Evolutionary conservation across 2,888 invertebrate species (phyloP).

Genomic region (Phyllotreta cruciferae): DNA sequence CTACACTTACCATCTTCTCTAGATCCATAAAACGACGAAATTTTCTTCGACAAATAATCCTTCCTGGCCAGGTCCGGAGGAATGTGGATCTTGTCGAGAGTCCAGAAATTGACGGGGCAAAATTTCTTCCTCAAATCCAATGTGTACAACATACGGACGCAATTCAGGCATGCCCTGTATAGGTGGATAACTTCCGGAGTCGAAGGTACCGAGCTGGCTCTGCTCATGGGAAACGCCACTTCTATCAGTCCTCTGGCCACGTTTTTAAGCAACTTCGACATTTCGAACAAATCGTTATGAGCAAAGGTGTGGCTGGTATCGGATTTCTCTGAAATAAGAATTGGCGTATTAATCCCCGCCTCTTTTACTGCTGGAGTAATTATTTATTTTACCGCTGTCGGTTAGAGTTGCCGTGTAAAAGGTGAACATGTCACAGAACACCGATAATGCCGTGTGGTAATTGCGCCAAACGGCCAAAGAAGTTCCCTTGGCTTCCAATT

Average conservation of each 20-base stretch:
- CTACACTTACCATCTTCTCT: constrained; percentile 45
- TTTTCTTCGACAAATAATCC: constrained; percentile 56
- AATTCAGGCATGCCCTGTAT: constrained; percentile 55
- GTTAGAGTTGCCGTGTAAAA: constrained; percentile 60
- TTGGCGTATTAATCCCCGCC: neutral
- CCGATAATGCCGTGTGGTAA: constrained; percentile 55
- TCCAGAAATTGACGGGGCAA: constrained; percentile 63
- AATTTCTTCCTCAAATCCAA: constrained; percentile 85
- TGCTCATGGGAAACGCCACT: constrained; percentile 60
- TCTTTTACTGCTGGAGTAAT: neutral
- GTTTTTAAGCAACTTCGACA: constrained; percentile 57
- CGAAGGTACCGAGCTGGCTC: constrained; percentile 52
- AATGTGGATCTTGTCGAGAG: constrained; percentile 57
- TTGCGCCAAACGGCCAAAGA: constrained; percentile 54
- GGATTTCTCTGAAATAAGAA: constrained; percentile 54
- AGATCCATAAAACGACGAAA: constrained; percentile 55
- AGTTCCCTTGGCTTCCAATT: constrained; percentile 50
- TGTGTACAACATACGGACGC: constrained; percentile 70
- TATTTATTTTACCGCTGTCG: constrained; percentile 52
- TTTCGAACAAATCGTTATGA: constrained; percentile 52
- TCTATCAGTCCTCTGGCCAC: constrained; percentile 57
- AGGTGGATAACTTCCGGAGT: constrained; percentile 57
- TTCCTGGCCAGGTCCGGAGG: constrained; percentile 56
- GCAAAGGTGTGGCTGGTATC: constrained; percentile 59
- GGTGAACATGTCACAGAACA: constrained; percentile 60